Evolutionary conservation across 1,140 invertebrate species (phyloP).

Genomic region (Drosophila kikkawai): DNA sequence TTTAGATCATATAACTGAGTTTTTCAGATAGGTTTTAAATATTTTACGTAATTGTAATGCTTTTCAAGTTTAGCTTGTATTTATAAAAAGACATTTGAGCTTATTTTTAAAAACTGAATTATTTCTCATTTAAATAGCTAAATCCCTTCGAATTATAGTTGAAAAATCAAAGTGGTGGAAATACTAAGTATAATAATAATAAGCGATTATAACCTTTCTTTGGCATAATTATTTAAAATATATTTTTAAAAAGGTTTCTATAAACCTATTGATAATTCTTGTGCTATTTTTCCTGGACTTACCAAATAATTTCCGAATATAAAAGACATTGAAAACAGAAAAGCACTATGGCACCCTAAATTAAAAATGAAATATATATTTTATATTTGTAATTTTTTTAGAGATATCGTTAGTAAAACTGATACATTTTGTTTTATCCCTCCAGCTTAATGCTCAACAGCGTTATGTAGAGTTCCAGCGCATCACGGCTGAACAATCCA

Average conservation of each 20-base stretch:
- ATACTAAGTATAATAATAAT: not conserved
- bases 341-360: too few relatives aligned
- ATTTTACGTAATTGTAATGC: too few relatives aligned
- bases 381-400: not conserved
- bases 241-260: too few relatives aligned
- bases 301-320: not conserved
- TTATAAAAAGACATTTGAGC: too few relatives aligned
- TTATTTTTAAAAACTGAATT: too few relatives aligned
- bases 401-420: not conserved
- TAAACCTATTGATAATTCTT: not conserved
- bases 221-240: not conserved
- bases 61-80: too few relatives aligned
- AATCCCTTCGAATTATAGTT: not conserved
- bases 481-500: slow-evolving; percentile 90
- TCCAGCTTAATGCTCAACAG: slow-evolving; percentile 87
- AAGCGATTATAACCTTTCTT: not conserved
- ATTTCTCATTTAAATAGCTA: too few relatives aligned
- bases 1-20: too few relatives aligned
- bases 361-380: too few relatives aligned
- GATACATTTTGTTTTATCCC: not conserved
- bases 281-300: not conserved
- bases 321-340: too few relatives aligned
- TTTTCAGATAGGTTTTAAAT: too few relatives aligned
- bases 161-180: not conserved
- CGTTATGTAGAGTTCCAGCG: slow-evolving; percentile 92